Evolutionary conservation across 2,888 invertebrate genomes (phyloP), one percentile per base, ranked within the genome.

Genomic region (Synanthedon myopaeformis): DNA sequence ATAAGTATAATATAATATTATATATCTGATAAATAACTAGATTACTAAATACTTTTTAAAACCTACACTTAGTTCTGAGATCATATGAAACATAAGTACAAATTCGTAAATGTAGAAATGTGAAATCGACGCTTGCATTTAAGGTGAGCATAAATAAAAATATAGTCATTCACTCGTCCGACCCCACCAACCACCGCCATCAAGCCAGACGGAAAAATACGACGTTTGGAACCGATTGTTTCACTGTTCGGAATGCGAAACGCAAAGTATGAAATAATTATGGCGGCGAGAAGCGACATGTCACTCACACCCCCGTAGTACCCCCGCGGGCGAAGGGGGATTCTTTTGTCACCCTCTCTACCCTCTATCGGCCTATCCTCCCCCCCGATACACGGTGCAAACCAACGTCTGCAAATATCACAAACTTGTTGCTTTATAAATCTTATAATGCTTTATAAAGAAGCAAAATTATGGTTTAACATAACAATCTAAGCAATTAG

Each of bases 251-350:
- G 67, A 70, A 76, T 67, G 74, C 71, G 70, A 75, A 76, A 80
- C 73, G 75, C 75, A 74, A 76, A 79, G 58, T 79, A 83, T 81
- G 82, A 82, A 85, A 85, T 84, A 85, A 85, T 85, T 83, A 85
- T 79, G 74, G 72, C 71, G 70, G 71, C 64, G 72, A 70, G 72
- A 71, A 70, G 69, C 73, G 72, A 76, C 75, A 74, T 70, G 68
- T 71, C 59, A 55, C 49, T 12, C 49, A 49, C 23, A 49, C 49
- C 49, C 17, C 49, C 11, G 49, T 14, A 6, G 4, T 14, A 13
- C 17, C 49, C 49, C 49, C 14, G 35, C 10, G 35, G 35, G 35
- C 10, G 35, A 35, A 35, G 35, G 35, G 35, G 8, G 35, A 35
- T 35, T 35, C 35, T 35, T 35, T 35, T 35, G 35, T 35, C 35